Conservation (phyloP, 1,140 invertebrate species). For the Tigriopus japonicus region DNA sequence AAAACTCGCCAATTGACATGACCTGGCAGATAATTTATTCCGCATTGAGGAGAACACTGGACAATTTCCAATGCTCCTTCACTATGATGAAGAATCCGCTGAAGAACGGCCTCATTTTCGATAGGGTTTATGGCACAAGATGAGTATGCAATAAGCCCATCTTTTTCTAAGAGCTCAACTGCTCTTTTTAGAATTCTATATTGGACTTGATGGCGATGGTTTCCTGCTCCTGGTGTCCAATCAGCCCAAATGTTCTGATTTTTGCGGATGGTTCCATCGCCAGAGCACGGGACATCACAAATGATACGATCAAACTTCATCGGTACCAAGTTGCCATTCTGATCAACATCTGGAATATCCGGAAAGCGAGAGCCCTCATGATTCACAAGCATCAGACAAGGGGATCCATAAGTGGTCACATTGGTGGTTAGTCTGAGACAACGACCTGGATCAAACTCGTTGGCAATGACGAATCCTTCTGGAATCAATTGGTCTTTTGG, state of each 20-base stretch:
- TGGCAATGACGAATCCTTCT: neutral
- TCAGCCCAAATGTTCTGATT: constrained; percentile 8
- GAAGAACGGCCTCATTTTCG: constrained; percentile 8
- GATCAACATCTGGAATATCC: neutral
- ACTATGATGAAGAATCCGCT: neutral
- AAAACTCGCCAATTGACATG: neutral
- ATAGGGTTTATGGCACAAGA: constrained; percentile 8
- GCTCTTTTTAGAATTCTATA: constrained; percentile 68
- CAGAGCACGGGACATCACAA: constrained; percentile 14
- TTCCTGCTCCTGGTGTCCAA: constrained; percentile 4
- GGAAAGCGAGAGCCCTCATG: neutral
- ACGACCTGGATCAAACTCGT: neutral
- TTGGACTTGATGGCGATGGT: constrained; percentile 39
- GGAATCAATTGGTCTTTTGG: neutral
- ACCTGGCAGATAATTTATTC: neutral
- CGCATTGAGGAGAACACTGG: neutral
- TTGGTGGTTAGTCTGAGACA: neutral
- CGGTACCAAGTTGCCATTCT: neutral
- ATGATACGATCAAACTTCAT: constrained; percentile 8
- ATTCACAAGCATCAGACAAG: neutral
- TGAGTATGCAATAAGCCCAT: constrained; percentile 1
- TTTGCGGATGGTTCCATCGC: constrained; percentile 10
- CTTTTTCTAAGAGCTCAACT: constrained; percentile 52
- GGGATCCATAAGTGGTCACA: neutral
- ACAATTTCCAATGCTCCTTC: neutral